Conservation (phyloP, 2,888 invertebrate genomes). For the Exephanes ischioxanthus region DNA sequence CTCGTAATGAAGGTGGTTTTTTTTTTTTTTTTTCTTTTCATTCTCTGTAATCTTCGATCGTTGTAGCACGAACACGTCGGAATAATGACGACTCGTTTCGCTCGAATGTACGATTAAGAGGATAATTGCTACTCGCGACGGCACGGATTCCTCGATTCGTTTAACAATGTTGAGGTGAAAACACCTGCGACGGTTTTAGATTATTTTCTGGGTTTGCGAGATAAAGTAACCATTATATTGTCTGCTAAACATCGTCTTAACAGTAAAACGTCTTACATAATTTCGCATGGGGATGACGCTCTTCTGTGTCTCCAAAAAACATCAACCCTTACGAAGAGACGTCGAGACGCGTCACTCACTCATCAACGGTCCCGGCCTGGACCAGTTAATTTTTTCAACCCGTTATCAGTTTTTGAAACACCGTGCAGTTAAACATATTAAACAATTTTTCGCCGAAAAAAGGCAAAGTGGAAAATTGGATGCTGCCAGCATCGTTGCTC, state of each 20-base stretch:
- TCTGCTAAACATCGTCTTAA: not conserved
- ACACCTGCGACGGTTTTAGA: not conserved
- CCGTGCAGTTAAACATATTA: not conserved
- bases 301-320: not conserved
- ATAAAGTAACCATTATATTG: not conserved
- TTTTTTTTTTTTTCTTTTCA: not conserved
- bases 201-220: not conserved
- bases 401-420: not conserved
- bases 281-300: not conserved
- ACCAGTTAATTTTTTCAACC: too few relatives aligned
- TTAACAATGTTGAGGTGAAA: conserved; percentile 1
- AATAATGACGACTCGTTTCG: conserved; percentile 45
- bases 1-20: conserved; percentile 56
- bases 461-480: not conserved
- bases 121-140: conserved; percentile 38
- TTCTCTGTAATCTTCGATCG: conserved; percentile 59
- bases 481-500: too few relatives aligned
- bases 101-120: conserved; percentile 28
- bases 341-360: not conserved
- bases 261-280: not conserved
- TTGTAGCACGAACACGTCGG: conserved; percentile 11
- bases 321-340: not conserved
- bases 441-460: not conserved
- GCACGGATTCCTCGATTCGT: not conserved
- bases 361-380: not conserved